Evolutionary conservation across 2,888 invertebrate species (phyloP).

Genomic region (Brachycybe producta): DNA sequence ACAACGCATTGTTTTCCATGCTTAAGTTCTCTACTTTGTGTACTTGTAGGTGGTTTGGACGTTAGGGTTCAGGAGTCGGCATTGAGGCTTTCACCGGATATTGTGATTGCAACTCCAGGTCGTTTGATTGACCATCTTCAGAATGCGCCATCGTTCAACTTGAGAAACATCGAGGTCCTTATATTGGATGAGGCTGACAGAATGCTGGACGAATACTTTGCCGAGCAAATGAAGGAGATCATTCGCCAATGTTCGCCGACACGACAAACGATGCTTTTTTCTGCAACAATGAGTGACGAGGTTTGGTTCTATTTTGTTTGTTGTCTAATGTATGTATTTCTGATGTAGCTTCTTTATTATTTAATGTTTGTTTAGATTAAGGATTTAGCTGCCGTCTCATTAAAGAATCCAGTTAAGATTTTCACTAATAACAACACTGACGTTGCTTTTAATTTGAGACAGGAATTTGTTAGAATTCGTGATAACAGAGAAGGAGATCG

Average conservation of each 20-base stretch:
- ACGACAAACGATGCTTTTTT: slow-evolving; percentile 92
- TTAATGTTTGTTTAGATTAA: slow-evolving; percentile 41
- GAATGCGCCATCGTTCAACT: slow-evolving; percentile 78
- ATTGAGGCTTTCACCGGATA: slow-evolving; percentile 73
- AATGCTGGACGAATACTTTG: slow-evolving; percentile 97
- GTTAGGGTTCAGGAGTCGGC: slow-evolving; percentile 51
- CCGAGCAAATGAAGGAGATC: slow-evolving; percentile 98
- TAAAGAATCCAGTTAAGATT: slow-evolving; percentile 81
- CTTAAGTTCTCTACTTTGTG: not conserved
- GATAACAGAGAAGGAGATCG: slow-evolving; percentile 77
- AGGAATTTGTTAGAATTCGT: slow-evolving; percentile 92
- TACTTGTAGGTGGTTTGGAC: slow-evolving; percentile 63
- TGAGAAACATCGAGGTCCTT: slow-evolving; percentile 79
- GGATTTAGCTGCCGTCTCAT: slow-evolving; percentile 82
- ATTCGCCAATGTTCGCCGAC: slow-evolving; percentile 79
- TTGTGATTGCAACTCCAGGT: slow-evolving; percentile 97
- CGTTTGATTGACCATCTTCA: slow-evolving; percentile 92
- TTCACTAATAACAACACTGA: slow-evolving; percentile 94
- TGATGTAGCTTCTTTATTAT: not conserved
- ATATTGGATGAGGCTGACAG: slow-evolving; percentile 65
- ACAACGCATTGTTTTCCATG: not conserved
- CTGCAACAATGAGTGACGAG: slow-evolving; percentile 98
- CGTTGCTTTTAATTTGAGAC: slow-evolving; percentile 85
- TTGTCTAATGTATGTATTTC: not conserved
- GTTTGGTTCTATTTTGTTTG: slow-evolving; percentile 38